phyloP scores from a whole-genome alignment of 2,113 vertebrate genomes.

The Anser cygnoides region DNA sequence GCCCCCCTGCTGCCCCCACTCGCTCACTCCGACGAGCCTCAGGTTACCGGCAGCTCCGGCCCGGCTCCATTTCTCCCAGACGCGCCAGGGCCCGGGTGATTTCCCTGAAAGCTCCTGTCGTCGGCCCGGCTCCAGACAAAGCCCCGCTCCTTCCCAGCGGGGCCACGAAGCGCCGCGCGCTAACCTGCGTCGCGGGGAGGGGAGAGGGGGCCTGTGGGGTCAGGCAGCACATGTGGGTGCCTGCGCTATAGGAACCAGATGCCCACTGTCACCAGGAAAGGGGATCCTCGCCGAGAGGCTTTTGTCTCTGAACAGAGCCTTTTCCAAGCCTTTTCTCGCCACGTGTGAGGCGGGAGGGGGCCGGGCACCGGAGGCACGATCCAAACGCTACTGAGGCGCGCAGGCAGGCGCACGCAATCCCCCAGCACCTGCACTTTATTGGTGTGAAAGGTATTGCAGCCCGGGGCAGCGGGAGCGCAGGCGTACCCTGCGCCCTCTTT shows the following conservation, averaged over 20 bases:
- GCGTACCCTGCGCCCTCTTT: background rate
- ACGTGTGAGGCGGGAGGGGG: background rate
- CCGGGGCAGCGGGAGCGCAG: background rate
- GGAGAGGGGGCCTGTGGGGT: background rate
- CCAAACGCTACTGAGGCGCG: fast-evolving
- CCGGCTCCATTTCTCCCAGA: background rate
- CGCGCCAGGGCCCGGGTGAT: fast-evolving
- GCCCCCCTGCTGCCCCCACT: background rate
- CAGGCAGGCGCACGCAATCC: background rate
- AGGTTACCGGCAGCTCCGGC: fast-evolving
- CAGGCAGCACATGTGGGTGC: background rate
- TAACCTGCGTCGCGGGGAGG: background rate
- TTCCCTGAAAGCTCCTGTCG: background rate
- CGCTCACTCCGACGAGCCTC: fast-evolving
- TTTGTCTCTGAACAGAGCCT: background rate
- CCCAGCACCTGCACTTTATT: conserved; percentile 5
- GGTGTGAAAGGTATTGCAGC: background rate
- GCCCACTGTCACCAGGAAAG: background rate
- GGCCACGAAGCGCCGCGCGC: fast-evolving
- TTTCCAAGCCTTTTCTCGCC: background rate
- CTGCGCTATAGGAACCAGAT: background rate
- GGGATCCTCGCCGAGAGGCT: background rate
- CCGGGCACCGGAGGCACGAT: background rate
- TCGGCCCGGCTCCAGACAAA: background rate
- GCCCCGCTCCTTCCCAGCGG: background rate